phyloP scores from a whole-genome alignment of 30 jellyfish, hydroid and myxozoan species.

The Turritopsis rubra region DNA sequence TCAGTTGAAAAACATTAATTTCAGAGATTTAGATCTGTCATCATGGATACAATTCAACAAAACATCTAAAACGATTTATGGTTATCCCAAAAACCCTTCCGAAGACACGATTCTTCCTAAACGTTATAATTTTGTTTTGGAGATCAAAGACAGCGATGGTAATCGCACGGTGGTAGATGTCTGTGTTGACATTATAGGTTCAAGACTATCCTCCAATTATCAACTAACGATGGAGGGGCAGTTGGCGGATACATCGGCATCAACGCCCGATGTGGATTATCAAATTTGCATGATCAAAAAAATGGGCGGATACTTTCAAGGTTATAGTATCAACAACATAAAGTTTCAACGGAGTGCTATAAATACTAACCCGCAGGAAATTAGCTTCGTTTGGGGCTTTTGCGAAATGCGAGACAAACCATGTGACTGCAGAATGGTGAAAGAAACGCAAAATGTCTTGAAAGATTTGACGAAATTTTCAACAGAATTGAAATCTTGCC shows the following conservation, averaged over 20 bases:
- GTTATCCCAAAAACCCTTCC: conserved; percentile 38
- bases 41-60: conserved; percentile 82
- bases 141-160: conserved; percentile 22
- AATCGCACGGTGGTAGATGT: conserved; percentile 5
- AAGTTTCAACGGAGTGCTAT: neutral
- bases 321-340: conserved; percentile 5
- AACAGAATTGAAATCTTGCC: neutral
- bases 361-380: neutral
- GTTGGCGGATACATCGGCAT: neutral
- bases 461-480: neutral
- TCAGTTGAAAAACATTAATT: neutral
- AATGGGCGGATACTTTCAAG: neutral
- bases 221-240: conserved; percentile 22
- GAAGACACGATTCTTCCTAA: neutral
- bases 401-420: conserved; percentile 1
- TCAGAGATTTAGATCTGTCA: neutral
- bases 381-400: conserved; percentile 24
- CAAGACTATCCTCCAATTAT: conserved; percentile 2
- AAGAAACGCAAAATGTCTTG: conserved; percentile 15
- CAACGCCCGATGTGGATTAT: neutral
- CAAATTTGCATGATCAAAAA: conserved; percentile 19
- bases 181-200: conserved; percentile 10
- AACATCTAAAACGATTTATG: conserved; percentile 31
- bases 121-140: conserved; percentile 6
- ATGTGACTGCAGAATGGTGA: conserved; percentile 22